Evolutionary conservation across 1,140 invertebrate species (phyloP).

Genomic region (Bombus waltoni): DNA sequence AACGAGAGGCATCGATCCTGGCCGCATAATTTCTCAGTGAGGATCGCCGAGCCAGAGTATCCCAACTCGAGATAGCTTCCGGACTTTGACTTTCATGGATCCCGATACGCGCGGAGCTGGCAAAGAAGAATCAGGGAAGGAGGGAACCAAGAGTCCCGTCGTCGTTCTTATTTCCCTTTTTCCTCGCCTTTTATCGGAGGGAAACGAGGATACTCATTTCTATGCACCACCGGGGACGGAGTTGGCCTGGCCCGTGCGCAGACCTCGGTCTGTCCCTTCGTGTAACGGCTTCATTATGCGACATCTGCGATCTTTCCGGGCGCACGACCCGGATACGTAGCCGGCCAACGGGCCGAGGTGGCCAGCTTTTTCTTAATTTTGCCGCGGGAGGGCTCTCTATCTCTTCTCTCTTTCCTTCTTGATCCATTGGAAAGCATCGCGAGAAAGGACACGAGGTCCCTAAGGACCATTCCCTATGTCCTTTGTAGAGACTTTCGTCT

Average conservation of each 20-base stretch:
- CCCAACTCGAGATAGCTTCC: neutral
- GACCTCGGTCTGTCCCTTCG: slow-evolving; percentile 49
- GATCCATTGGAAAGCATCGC: neutral
- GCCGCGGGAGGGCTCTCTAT: neutral
- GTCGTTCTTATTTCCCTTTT: slow-evolving; percentile 42
- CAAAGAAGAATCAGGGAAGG: slow-evolving; percentile 9
- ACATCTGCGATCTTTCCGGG: slow-evolving; percentile 64
- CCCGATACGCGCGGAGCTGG: neutral
- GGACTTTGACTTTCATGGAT: slow-evolving; percentile 42
- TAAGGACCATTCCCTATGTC: neutral
- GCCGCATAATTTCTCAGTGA: slow-evolving; percentile 16
- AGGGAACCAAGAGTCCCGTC: neutral
- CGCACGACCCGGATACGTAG: slow-evolving; percentile 43
- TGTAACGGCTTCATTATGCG: slow-evolving; percentile 70
- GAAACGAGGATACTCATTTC: slow-evolving; percentile 43
- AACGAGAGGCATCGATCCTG: neutral
- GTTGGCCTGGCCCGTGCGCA: neutral
- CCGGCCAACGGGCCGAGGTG: neutral
- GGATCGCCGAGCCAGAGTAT: neutral
- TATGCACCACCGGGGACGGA: slow-evolving; percentile 23
- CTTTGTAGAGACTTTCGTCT: neutral
- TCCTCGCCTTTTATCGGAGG: slow-evolving; percentile 18
- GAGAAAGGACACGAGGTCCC: neutral
- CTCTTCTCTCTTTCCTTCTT: neutral
- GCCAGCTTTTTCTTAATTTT: slow-evolving; percentile 53